phyloP scores from a whole-genome alignment of 2,797 vertebrate species.

The Gadopsis bispinosus region DNA sequence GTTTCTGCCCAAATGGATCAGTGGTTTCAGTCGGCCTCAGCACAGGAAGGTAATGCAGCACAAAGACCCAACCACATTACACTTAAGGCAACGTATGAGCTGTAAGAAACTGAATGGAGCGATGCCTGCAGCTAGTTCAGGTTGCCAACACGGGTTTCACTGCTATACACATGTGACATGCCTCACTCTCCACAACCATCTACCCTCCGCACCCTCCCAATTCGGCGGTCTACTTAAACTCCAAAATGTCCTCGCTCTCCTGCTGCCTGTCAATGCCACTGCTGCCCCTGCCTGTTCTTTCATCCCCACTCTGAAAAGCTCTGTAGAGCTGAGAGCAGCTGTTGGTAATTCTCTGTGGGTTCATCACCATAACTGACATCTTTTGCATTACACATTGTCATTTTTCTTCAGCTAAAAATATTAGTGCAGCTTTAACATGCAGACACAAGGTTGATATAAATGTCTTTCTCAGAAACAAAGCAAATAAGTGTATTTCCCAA shows the following conservation, averaged over 20 bases:
- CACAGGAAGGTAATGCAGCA: constrained; percentile 87
- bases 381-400: not conserved
- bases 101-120: not conserved
- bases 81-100: not conserved
- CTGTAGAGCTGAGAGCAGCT: not conserved
- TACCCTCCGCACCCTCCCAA: no score
- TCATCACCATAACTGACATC: not conserved
- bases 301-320: no score
- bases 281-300: no score
- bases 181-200: no score
- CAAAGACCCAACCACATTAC: constrained; percentile 1
- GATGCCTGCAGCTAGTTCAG: no score
- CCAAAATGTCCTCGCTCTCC: no score
- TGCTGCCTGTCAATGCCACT: no score
- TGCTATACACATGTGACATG: no score
- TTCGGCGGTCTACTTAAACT: no score
- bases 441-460: not conserved
- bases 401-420: not conserved
- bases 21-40: constrained; percentile 91
- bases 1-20: constrained; percentile 90
- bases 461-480: not conserved
- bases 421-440: not conserved
- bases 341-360: not conserved
- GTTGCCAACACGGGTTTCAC: no score
- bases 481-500: not conserved